Evolutionary conservation across 1,140 invertebrate species (phyloP).

Genomic region (Drosophila kepulauana): DNA sequence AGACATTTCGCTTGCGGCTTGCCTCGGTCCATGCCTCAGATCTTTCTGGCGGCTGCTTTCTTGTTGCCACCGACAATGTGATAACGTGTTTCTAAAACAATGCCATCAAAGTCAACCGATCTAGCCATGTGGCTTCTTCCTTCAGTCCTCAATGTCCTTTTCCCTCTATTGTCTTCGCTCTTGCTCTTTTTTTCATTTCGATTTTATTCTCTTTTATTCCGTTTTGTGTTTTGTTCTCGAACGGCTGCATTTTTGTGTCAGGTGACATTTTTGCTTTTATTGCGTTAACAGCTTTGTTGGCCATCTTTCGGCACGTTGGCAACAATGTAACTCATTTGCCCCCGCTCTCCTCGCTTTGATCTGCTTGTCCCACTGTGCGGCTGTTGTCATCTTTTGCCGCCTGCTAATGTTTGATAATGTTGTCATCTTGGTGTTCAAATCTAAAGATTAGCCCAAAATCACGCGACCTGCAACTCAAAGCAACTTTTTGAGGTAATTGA

Average conservation of each 20-base stretch:
- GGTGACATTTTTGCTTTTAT: slow-evolving; percentile 71
- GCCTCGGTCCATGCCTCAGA: not conserved
- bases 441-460: slow-evolving; percentile 67
- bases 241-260: slow-evolving; percentile 64
- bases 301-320: slow-evolving; percentile 74
- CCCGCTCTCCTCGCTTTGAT: slow-evolving; percentile 15
- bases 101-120: slow-evolving; percentile 69
- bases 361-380: slow-evolving; percentile 51
- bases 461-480: slow-evolving; percentile 26
- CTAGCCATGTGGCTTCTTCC: slow-evolving; percentile 27
- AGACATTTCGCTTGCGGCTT: slow-evolving; percentile 59
- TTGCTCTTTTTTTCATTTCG: slow-evolving; percentile 18
- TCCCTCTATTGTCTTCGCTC: slow-evolving; percentile 6
- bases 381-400: slow-evolving; percentile 64
- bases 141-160: slow-evolving; percentile 24
- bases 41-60: slow-evolving; percentile 47
- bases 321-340: slow-evolving; percentile 57
- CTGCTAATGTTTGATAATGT: slow-evolving; percentile 63
- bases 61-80: slow-evolving; percentile 64
- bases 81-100: slow-evolving; percentile 72
- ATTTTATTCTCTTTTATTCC: slow-evolving; percentile 14
- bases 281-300: slow-evolving; percentile 55
- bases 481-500: slow-evolving; percentile 4
- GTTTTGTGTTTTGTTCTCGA: slow-evolving; percentile 32
- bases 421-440: slow-evolving; percentile 68